A percentile compares a stretch with the other conserved stretches of the same genome.
phyloP scores from a whole-genome alignment of 2,797 vertebrate genomes.

The Pogonophryne albipinna region DNA sequence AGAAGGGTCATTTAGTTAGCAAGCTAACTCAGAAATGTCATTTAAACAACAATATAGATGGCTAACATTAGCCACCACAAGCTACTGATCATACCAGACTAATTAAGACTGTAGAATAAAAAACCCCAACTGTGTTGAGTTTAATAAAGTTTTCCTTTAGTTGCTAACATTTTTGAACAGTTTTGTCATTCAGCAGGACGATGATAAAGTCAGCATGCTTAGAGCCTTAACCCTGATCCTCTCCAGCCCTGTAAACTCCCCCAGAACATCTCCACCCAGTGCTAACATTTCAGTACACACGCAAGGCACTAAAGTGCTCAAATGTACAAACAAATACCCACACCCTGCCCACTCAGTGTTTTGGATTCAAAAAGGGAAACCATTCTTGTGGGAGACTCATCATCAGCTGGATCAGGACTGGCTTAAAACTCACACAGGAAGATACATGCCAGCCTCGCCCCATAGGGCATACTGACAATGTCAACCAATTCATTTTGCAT shows the following conservation, averaged over 20 bases:
- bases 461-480: constrained; percentile 34
- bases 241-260: constrained; percentile 62
- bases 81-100: not conserved
- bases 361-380: constrained; percentile 56
- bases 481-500: constrained; percentile 39
- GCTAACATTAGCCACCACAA: not conserved
- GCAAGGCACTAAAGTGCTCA: constrained; percentile 21
- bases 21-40: not conserved
- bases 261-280: constrained; percentile 65
- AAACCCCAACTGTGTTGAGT: not conserved
- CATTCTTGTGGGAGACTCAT: constrained; percentile 62
- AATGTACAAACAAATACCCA: constrained; percentile 30
- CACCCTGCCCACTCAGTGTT: constrained; percentile 49
- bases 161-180: constrained; percentile 23
- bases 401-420: constrained; percentile 76
- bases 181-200: constrained; percentile 18
- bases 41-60: not conserved
- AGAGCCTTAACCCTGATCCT: constrained; percentile 17
- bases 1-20: not conserved
- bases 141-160: not conserved
- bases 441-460: constrained; percentile 50
- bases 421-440: constrained; percentile 33
- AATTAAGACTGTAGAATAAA: not conserved
- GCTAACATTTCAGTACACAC: constrained; percentile 48
- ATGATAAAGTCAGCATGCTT: constrained; percentile 19